Base-by-base conservation (phyloP, 1,140 invertebrate genomes). In the Paraescarpia echinospica region DNA sequence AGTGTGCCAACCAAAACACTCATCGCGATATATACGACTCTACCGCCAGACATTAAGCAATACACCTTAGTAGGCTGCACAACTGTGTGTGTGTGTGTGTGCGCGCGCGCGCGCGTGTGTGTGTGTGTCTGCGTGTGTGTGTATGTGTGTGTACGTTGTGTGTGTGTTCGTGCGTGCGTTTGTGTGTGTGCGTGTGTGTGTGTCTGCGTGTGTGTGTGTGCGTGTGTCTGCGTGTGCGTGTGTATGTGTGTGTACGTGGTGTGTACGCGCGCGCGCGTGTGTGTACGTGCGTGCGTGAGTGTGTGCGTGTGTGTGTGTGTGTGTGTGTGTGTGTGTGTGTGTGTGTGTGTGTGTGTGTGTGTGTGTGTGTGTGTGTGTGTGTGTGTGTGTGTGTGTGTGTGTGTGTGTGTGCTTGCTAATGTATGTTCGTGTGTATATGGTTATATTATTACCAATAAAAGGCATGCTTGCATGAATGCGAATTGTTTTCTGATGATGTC, bases 61-160 rank as follows among this genome's bases (percentile, higher is more conserved):
- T 4, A 12, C 41, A 6, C 41, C 41, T 41, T 41, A 41, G 12
- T 12, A 41, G 41, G 12, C 4, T 41, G n/a, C n/a, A 33, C n/a
- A 4, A 41, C 12, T 90, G 90, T 90, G 90, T 90, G 90, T 33
- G 90, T 33, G 90, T 90, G 90, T 33, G 90, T 90, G 8, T 90
- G 90, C 31, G 90, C 31, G 90, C 31, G 90, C 31, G 90, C 31
- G 90, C 31, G 90, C 31, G 90, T 90, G 90, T 90, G 90, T 90
- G 90, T 90, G 90, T 90, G 90, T 90, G 90, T 90, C 6, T 90
- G 90, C 27, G 59, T 77, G 59, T 77, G 59, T 77, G 59, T 77
- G 59, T 77, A 18, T 77, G 59, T 77, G 59, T 77, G 59, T 77
- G 59, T 77, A 18, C 18, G 59, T n/a, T 77, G 59, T 77, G 59